Evolutionary conservation across 1,140 invertebrate genomes (phyloP).

Genomic region (Drosophila bocki): DNA sequence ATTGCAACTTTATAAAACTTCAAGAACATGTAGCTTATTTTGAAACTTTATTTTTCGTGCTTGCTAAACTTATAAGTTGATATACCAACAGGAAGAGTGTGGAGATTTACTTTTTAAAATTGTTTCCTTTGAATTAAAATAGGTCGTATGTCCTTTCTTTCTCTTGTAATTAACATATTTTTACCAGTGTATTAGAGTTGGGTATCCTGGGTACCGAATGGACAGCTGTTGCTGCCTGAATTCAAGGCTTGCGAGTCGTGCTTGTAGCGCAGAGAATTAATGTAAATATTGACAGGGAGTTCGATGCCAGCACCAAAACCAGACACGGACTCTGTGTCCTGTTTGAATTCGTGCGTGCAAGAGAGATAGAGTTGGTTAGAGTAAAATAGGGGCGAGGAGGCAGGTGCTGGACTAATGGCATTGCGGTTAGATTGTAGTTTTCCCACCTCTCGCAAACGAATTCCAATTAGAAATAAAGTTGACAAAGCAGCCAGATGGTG

Average conservation of each 20-base stretch:
- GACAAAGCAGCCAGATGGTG: constrained; percentile 31
- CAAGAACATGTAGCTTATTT: not conserved
- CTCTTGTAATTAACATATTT: not conserved
- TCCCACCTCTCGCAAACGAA: constrained; percentile 15
- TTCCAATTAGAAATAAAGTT: constrained; percentile 67
- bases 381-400: not conserved
- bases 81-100: no score
- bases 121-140: not conserved
- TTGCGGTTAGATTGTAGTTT: constrained; percentile 55
- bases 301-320: constrained; percentile 49
- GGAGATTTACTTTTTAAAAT: not conserved
- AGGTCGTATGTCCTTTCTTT: no score
- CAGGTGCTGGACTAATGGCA: constrained; percentile 59
- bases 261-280: constrained; percentile 60
- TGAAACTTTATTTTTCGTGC: not conserved
- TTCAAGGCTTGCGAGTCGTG: constrained; percentile 19
- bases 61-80: not conserved
- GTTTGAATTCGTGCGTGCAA: constrained; percentile 43
- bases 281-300: constrained; percentile 77
- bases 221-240: constrained; percentile 47
- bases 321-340: constrained; percentile 22
- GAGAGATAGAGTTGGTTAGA: not conserved
- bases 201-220: constrained; percentile 22
- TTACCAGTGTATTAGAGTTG: constrained; percentile 5
- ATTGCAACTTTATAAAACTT: not conserved